Conservation (phyloP, 2,888 invertebrate species). For the Drosophila diplacantha region DNA sequence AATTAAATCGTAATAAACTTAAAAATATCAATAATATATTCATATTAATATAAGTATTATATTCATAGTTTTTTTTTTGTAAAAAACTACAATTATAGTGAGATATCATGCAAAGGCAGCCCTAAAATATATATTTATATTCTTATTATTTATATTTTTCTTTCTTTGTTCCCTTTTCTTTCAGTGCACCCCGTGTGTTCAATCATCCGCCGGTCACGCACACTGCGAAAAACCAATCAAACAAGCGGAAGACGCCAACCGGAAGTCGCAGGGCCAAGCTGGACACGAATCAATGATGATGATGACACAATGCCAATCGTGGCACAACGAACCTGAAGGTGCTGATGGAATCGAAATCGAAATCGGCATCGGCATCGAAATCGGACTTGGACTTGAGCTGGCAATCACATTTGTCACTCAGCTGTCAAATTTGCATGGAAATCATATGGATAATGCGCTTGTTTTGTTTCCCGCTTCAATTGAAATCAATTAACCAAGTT, state of each 20-base stretch:
- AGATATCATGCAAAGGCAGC: too few species aligned
- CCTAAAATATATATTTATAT: too few species aligned
- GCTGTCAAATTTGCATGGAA: constrained; percentile 58
- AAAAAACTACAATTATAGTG: too few species aligned
- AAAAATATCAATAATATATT: too few species aligned
- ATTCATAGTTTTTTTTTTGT: too few species aligned
- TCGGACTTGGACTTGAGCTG: not conserved
- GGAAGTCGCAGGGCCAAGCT: constrained; percentile 39
- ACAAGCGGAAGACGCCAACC: constrained; percentile 34
- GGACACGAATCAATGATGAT: constrained; percentile 24
- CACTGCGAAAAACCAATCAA: constrained; percentile 34
- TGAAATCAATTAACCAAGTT: not conserved
- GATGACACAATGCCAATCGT: constrained; percentile 1
- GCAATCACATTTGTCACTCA: constrained; percentile 21
- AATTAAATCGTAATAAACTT: too few species aligned
- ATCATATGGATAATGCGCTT: constrained; percentile 30
- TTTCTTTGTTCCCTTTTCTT: not conserved
- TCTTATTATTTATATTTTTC: too few species aligned
- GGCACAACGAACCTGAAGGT: not conserved
- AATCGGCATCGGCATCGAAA: not conserved
- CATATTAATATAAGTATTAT: too few species aligned
- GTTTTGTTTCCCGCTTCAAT: not conserved
- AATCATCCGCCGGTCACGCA: constrained; percentile 42
- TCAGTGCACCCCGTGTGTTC: not conserved
- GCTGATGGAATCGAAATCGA: not conserved